phyloP scores from a whole-genome alignment of 2,113 vertebrate genomes.

The Thomomys bottae region DNA sequence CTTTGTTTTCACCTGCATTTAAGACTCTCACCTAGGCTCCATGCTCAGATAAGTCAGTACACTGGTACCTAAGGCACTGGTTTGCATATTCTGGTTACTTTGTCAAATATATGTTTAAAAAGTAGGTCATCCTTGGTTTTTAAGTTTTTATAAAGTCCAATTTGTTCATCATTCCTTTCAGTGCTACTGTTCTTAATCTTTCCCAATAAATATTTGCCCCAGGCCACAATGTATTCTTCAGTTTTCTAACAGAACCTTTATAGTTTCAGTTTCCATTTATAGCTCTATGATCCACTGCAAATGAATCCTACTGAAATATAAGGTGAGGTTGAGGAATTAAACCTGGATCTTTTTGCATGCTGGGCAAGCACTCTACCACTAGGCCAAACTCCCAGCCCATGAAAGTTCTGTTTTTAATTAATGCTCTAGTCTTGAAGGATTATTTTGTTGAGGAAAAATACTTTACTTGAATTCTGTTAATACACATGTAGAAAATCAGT shows the following conservation, averaged over 20 bases:
- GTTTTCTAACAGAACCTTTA: slow-evolving; percentile 23
- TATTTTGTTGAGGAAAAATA: not conserved
- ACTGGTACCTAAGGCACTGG: not conserved
- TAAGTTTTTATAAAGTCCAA: not conserved
- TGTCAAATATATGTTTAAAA: not conserved
- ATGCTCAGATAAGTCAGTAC: not conserved
- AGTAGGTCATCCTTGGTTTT: slow-evolving; percentile 16
- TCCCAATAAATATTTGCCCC: slow-evolving; percentile 27
- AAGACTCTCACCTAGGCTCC: not conserved
- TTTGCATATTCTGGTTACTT: not conserved
- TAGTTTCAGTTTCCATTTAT: not conserved
- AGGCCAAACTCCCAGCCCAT: too few species aligned
- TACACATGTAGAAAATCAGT: not conserved
- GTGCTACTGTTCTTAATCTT: not conserved
- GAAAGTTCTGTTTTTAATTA: not conserved
- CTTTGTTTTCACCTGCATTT: not conserved
- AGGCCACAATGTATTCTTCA: slow-evolving; percentile 13
- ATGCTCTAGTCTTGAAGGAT: not conserved
- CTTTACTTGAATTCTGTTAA: not conserved
- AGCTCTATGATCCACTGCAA: not conserved
- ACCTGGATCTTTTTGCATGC: too few species aligned
- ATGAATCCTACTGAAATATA: slow-evolving; percentile 25
- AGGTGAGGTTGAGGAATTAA: not conserved
- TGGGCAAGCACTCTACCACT: too few species aligned
- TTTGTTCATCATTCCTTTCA: not conserved